A percentile compares a stretch with the other conserved stretches of the same genome.
Evolutionary conservation across 2,888 invertebrate species (phyloP).

Genomic region (Thereva unica): DNA sequence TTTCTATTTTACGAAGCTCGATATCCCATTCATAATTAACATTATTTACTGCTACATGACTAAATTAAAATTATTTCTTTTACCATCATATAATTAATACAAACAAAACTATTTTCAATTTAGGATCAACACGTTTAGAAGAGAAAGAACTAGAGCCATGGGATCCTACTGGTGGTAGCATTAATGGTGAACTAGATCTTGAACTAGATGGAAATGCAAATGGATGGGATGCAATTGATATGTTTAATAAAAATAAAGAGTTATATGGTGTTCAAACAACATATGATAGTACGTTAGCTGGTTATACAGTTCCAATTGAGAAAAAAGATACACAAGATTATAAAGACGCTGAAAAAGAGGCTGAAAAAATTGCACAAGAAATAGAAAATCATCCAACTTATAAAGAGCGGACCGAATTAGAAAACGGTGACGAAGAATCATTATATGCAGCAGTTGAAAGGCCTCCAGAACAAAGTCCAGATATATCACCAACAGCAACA

Average conservation of each 20-base stretch:
- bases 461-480: conserved; percentile 52
- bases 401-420: conserved; percentile 79
- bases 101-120: not conserved
- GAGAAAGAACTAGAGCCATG: conserved; percentile 85
- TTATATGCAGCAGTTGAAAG: conserved; percentile 83
- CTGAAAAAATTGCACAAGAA: conserved; percentile 87
- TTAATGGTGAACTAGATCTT: conserved; percentile 64
- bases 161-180: conserved; percentile 68
- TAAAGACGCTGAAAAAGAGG: conserved; percentile 68
- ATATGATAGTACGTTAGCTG: conserved; percentile 87
- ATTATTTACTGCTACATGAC: not conserved
- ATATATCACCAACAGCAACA: conserved; percentile 11
- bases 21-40: no score
- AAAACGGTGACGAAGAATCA: conserved; percentile 92
- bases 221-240: conserved; percentile 96
- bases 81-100: not conserved
- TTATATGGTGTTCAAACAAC: conserved; percentile 91
- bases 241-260: conserved; percentile 93
- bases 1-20: no score
- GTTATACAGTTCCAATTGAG: conserved; percentile 88
- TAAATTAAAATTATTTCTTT: not conserved
- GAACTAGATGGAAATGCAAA: conserved; percentile 79
- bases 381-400: conserved; percentile 87
- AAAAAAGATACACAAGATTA: conserved; percentile 86
- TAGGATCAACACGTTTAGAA: conserved; percentile 52